Evolutionary conservation across 2,888 invertebrate genomes (phyloP).

Genomic region (Serripes groenlandicus): DNA sequence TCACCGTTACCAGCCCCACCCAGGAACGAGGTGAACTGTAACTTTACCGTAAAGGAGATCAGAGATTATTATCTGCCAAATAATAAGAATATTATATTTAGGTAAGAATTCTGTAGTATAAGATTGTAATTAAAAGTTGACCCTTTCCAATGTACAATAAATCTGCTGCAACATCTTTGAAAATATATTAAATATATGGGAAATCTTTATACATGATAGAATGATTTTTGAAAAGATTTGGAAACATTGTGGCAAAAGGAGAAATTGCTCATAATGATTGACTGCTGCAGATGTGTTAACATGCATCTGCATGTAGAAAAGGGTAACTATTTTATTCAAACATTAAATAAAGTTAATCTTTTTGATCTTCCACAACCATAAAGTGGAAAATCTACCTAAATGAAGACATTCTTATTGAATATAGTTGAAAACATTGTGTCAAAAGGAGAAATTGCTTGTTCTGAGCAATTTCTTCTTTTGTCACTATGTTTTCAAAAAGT

Average conservation of each 20-base stretch:
- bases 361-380: no score
- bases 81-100: constrained; percentile 83
- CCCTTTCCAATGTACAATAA: no score
- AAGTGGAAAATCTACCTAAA: no score
- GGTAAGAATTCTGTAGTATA: no score
- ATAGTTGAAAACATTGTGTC: background rate
- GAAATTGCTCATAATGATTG: background rate
- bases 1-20: constrained; percentile 83
- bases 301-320: no score
- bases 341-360: no score
- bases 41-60: constrained; percentile 83
- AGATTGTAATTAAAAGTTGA: background rate
- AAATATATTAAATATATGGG: no score
- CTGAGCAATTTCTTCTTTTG: background rate
- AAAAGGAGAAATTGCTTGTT: background rate
- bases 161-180: no score
- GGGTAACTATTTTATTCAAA: no score
- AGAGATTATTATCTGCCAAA: constrained; percentile 86
- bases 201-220: background rate
- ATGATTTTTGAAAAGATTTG: background rate
- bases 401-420: no score
- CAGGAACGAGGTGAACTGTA: constrained; percentile 81
- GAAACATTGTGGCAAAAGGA: background rate
- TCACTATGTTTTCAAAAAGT: background rate
- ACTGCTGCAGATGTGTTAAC: no score